These are phyloP conservation scores for Hiodon tergisus DNA, from an alignment of 2,113 vertebrate species.

Conservation along the genomic window DNA sequence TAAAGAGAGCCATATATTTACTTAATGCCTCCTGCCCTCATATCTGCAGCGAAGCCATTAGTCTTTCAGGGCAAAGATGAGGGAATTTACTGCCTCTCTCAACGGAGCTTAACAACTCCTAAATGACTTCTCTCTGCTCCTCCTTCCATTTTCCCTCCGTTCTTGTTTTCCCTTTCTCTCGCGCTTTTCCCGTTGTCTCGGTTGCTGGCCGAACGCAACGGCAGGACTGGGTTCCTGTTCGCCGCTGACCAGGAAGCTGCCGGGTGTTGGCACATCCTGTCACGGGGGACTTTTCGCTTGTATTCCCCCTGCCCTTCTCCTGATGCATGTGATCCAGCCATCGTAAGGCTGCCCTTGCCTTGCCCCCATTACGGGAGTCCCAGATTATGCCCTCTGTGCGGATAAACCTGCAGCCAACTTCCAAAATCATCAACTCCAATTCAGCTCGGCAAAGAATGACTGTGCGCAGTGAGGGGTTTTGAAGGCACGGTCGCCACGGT, in stretches of 20 bases:
- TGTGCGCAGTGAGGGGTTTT: slow-evolving; percentile 65
- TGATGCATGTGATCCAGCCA: too few species aligned
- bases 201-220: background rate
- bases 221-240: background rate
- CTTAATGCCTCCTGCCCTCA: slow-evolving; percentile 45
- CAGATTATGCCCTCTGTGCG: too few species aligned
- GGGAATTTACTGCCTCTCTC: slow-evolving; percentile 37
- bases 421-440: too few species aligned
- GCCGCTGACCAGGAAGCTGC: slow-evolving; percentile 2
- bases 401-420: too few species aligned
- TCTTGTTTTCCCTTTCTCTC: background rate
- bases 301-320: too few species aligned
- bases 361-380: too few species aligned
- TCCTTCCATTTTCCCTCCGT: slow-evolving; percentile 15
- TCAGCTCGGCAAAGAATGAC: background rate
- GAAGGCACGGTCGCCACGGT: slow-evolving; percentile 64
- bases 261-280: slow-evolving; percentile 7
- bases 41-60: slow-evolving; percentile 43
- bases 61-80: slow-evolving; percentile 41
- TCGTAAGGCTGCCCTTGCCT: too few species aligned
- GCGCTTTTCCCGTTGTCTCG: background rate
- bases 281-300: slow-evolving; percentile 1
- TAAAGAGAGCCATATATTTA: slow-evolving; percentile 52
- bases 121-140: slow-evolving; percentile 39
- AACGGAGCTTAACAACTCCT: slow-evolving; percentile 36